These are phyloP conservation scores for Myanophis thanlyinensis DNA, from an alignment of 2,113 vertebrate species.

Conservation along the genomic window DNA sequence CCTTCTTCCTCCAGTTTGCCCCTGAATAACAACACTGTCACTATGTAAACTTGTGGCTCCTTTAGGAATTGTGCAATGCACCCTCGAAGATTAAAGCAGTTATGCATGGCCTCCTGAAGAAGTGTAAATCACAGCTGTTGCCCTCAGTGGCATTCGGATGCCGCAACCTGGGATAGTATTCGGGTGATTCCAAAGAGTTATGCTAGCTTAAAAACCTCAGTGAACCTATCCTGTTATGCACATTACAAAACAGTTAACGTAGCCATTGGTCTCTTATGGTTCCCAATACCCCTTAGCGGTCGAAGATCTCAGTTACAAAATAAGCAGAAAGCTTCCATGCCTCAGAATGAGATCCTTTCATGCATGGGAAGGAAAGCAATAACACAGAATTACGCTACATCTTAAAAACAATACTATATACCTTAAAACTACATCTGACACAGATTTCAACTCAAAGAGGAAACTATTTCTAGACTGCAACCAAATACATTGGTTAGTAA, in stretches of 20 bases:
- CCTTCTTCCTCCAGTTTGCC: neutral
- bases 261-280: neutral
- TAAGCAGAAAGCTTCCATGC: neutral
- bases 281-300: neutral
- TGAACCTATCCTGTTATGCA: neutral
- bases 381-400: neutral
- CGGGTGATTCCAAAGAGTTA: neutral
- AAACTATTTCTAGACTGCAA: neutral
- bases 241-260: neutral
- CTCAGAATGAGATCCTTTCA: slow-evolving; percentile 2
- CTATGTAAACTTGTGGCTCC: neutral
- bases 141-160: neutral
- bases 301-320: slow-evolving; percentile 30
- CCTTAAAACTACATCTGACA: neutral
- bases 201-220: neutral
- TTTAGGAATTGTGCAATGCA: neutral
- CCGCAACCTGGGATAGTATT: neutral
- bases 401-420: neutral
- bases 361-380: neutral
- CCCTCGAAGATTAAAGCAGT: slow-evolving; percentile 3
- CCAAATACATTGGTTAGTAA: neutral
- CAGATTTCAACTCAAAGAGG: neutral
- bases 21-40: neutral
- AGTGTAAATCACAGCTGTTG: slow-evolving; percentile 23
- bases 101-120: slow-evolving; percentile 7